A percentile compares a stretch with the other conserved stretches of the same genome.
Evolutionary conservation across 2,888 invertebrate species (phyloP).

Genomic region (Thereva unica): DNA sequence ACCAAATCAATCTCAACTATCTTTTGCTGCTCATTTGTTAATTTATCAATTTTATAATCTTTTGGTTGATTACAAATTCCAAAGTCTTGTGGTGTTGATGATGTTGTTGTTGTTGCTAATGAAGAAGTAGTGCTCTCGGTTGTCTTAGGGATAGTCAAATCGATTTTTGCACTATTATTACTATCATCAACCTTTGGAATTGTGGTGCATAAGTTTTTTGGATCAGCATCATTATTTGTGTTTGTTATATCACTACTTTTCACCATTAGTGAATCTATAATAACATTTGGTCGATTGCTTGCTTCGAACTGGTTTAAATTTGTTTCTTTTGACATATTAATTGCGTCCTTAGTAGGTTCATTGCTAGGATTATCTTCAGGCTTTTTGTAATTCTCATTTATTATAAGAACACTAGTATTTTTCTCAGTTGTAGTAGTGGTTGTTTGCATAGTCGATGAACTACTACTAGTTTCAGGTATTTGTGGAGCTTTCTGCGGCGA

Average conservation of each 20-base stretch:
- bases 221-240: constrained; percentile 47
- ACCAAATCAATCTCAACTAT: constrained; percentile 37
- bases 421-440: neutral
- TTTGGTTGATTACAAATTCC: constrained; percentile 7
- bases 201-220: constrained; percentile 40
- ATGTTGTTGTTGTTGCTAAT: neutral
- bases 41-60: constrained; percentile 11
- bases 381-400: constrained; percentile 42
- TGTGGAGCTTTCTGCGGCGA: too few species aligned
- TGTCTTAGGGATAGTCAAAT: constrained; percentile 35
- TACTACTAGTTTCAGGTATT: too few species aligned
- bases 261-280: constrained; percentile 44
- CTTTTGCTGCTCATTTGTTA: constrained; percentile 9
- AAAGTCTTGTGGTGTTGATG: neutral
- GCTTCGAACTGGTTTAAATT: neutral
- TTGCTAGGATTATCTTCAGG: constrained; percentile 3
- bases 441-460: neutral
- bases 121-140: neutral
- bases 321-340: too few species aligned
- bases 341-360: neutral
- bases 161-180: constrained; percentile 34
- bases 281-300: constrained; percentile 43
- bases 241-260: constrained; percentile 59
- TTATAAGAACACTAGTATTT: constrained; percentile 39
- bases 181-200: constrained; percentile 11